Evolutionary conservation across 2,113 vertebrate species (phyloP).

Genomic region (Hucho hucho): DNA sequence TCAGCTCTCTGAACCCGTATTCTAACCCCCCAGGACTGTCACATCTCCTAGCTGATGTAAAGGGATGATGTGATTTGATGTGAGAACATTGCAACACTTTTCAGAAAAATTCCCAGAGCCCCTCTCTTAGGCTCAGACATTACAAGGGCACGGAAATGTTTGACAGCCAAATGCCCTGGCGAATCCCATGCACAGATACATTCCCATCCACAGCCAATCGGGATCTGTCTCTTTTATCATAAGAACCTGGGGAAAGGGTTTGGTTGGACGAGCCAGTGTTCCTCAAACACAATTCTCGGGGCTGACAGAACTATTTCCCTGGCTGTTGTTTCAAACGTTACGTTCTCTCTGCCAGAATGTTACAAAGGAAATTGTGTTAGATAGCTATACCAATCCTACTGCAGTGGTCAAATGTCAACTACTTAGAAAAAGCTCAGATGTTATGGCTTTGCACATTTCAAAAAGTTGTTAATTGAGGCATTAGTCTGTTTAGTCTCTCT

Average conservation of each 20-base stretch:
- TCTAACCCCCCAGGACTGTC: conserved; percentile 2
- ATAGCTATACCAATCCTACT: background rate
- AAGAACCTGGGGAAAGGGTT: conserved; percentile 21
- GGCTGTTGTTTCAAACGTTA: conserved; percentile 4
- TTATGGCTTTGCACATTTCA: background rate
- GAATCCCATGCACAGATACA: background rate
- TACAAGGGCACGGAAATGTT: conserved; percentile 9
- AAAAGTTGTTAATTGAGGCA: background rate
- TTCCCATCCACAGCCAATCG: background rate
- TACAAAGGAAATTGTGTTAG: background rate
- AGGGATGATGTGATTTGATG: background rate
- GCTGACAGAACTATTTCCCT: conserved; percentile 13
- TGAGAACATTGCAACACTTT: background rate
- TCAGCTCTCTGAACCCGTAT: background rate
- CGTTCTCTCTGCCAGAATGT: background rate
- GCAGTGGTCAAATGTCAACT: background rate
- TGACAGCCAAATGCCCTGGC: background rate
- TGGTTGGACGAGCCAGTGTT: background rate
- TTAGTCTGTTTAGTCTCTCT: no score
- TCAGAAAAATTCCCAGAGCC: background rate
- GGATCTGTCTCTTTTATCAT: conserved; percentile 36
- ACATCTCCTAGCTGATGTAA: background rate
- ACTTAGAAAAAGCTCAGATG: background rate
- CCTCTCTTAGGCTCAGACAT: background rate
- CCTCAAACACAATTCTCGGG: conserved; percentile 13